Conservation (phyloP, 1,140 invertebrate species). For the Centruroides vittatus region DNA sequence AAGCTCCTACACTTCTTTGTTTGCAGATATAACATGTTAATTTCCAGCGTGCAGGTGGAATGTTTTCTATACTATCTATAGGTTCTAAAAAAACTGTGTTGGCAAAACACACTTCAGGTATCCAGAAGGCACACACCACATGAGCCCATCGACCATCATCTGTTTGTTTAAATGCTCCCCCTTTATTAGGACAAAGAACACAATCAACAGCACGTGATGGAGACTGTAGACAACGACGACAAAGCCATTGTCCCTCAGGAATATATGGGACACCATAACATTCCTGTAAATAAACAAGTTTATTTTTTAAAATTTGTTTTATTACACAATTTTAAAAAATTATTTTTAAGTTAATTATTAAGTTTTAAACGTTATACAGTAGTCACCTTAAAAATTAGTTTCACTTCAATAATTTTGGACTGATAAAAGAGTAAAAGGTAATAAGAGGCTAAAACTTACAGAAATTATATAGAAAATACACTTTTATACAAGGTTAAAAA, state of each 20-base stretch:
- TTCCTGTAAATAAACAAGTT: conserved; percentile 35
- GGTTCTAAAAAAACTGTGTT: conserved; percentile 96
- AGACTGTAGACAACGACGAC: conserved; percentile 82
- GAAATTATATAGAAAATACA: too few species aligned
- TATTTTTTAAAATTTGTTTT: too few species aligned
- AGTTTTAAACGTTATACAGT: too few species aligned
- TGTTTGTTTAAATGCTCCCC: conserved; percentile 97
- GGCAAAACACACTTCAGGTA: conserved; percentile 95
- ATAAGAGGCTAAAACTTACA: too few species aligned
- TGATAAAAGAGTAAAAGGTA: too few species aligned
- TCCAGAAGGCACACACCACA: conserved; percentile 97
- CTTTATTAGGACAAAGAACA: conserved; percentile 92
- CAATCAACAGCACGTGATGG: conserved; percentile 92
- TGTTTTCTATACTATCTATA: conserved; percentile 89
- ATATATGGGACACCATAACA: conserved; percentile 99
- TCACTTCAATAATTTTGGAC: too few species aligned
- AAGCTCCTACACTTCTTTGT: conserved; percentile 81
- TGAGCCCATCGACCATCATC: conserved; percentile 94
- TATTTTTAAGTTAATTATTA: too few species aligned
- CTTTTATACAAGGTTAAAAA: too few species aligned
- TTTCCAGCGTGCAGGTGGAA: conserved; percentile 87
- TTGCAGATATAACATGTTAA: conserved; percentile 94
- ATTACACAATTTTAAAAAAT: too few species aligned
- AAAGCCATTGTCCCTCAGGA: conserved; percentile 97
- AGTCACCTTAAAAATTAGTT: too few species aligned